Evolutionary conservation across 2,797 vertebrate genomes (phyloP).

Genomic region (Todus mexicanus): DNA sequence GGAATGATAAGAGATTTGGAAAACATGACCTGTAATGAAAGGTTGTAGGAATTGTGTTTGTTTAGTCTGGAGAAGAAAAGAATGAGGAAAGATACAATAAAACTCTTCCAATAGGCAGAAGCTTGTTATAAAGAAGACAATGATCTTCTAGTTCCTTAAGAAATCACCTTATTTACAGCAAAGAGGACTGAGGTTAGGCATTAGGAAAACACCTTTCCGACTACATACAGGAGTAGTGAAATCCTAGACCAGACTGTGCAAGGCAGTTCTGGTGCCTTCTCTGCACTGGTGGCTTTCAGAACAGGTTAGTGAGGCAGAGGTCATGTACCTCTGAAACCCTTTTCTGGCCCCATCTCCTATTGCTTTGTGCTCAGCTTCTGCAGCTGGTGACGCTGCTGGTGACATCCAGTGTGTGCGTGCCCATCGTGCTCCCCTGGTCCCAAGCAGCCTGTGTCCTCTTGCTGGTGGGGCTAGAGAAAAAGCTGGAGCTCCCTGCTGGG

Average conservation of each 20-base stretch:
- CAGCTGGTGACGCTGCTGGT: not conserved
- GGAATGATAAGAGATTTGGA: not conserved
- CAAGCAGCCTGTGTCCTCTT: not conserved
- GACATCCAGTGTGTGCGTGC: not conserved
- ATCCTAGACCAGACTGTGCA: not conserved
- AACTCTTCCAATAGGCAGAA: not conserved
- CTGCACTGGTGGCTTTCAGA: not conserved
- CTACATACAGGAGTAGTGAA: not conserved
- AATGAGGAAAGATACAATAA: not conserved
- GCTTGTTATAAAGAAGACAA: not conserved
- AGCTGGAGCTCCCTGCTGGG: not conserved
- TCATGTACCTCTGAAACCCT: not conserved
- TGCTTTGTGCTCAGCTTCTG: not conserved
- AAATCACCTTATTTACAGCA: not conserved
- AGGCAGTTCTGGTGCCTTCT: not conserved
- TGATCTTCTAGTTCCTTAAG: not conserved
- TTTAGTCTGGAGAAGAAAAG: conserved; percentile 27
- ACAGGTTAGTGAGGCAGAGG: not conserved
- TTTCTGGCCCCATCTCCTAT: not conserved
- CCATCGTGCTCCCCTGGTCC: rapidly evolving
- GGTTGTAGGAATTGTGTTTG: not conserved
- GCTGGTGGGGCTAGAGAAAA: not conserved
- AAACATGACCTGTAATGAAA: not conserved
- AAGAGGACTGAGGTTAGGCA: not conserved
- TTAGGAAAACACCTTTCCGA: not conserved